Base-by-base conservation (phyloP, 2,888 invertebrate species). In the Calameuta idolon region DNA sequence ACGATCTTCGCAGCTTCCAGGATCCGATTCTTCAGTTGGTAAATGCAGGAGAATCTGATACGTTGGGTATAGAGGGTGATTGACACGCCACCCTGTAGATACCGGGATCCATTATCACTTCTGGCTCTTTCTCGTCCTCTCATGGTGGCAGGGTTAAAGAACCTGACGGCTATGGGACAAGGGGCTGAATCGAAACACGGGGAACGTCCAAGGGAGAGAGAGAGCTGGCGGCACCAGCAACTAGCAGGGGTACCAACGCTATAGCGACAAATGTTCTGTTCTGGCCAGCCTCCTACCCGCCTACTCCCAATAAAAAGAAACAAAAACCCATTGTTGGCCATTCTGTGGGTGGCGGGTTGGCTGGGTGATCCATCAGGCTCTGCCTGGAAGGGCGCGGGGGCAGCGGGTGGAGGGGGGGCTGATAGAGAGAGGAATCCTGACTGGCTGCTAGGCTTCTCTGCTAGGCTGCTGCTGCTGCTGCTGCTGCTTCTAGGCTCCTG, bases 331-430 rank as follows among this genome's bases (percentile, higher is more conserved):
- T 90, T 89, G 90, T 89, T 89, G 89, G 89, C 87, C 87, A 90
- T 90, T 90, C 89, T 89, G 89, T 89, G 90, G 89, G 90, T 90
- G 90, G 89, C 87, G 88, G 87, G 86, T 84, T 83, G 87, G 86
- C 83, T 83, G 87, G 89, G 89, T 89, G 90, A 90, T 90, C 89
- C 89, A 90, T 90, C 90, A 90, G 89, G 86, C 88, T 88, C 84
- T 89, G 87, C 89, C 86, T 86, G 87, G 85, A 86, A 88, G 88
- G 89, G 83, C 88, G 86, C 84, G 86, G 84, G 87, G 88, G 86
- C 83, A 86, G 88, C 85, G 85, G 85, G 85, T 83, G 73, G 82
- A 69, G 73, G 34, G 75, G 79, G 75, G 79, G 77, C 77, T 79
- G 77, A 77, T 78, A 80, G 77, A 81, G 83, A 87, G 84, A 83